A percentile compares a stretch with the other conserved stretches of the same genome.
Evolutionary conservation across 2,113 vertebrate species (phyloP).

Genomic region (Entomyzon cyanotis): DNA sequence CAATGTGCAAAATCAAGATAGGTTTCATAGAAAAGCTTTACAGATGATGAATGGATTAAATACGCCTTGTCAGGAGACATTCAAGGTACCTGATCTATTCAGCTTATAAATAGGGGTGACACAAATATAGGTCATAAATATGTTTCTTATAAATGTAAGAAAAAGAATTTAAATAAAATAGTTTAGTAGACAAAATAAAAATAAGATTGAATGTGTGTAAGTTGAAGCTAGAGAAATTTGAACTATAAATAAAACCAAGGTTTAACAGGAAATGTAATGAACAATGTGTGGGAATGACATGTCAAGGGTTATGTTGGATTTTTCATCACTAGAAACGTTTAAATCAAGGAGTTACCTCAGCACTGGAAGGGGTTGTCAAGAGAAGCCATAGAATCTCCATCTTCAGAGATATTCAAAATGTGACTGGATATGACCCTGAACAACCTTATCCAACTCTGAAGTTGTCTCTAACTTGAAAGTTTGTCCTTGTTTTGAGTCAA

Average conservation of each 20-base stretch:
- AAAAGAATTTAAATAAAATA: background rate
- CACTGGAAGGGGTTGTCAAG: background rate
- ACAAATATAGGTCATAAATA: background rate
- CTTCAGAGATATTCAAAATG: background rate
- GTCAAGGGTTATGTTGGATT: constrained; percentile 22
- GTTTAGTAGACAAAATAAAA: background rate
- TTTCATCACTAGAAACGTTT: constrained; percentile 28
- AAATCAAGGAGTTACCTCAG: constrained; percentile 8
- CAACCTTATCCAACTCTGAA: background rate
- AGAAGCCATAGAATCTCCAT: background rate
- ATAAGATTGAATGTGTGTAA: background rate
- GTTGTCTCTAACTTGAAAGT: background rate
- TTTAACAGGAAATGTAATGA: background rate
- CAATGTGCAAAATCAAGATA: background rate
- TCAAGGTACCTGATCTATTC: background rate
- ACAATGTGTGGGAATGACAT: background rate
- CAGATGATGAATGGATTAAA: background rate
- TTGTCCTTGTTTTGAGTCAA: constrained; percentile 8
- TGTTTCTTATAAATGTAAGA: background rate
- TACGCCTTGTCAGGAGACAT: background rate
- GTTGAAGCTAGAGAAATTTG: background rate
- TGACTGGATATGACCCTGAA: background rate
- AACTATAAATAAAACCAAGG: constrained; percentile 1
- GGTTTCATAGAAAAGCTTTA: background rate
- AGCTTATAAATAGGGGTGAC: background rate